These are phyloP conservation scores for Chelidonichthys spinosus DNA, from an alignment of 2,797 vertebrate genomes.

Conservation along the genomic window DNA sequence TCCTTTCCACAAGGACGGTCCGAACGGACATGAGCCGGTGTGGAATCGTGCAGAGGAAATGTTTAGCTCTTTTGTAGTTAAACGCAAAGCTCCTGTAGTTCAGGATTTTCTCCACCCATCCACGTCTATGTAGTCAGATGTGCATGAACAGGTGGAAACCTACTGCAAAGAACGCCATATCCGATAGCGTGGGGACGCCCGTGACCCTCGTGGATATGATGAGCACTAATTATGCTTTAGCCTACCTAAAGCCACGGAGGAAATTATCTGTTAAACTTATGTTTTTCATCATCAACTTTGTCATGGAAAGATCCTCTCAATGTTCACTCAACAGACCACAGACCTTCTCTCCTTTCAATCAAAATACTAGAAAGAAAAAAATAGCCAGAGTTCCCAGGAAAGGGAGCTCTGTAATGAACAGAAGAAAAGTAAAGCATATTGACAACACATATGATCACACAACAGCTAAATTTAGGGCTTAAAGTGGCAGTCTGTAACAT, in stretches of 20 bases:
- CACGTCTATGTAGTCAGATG: background rate
- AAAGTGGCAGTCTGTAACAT: too few species aligned
- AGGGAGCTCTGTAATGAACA: background rate
- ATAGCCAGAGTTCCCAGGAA: background rate
- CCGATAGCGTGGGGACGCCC: background rate
- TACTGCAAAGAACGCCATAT: background rate
- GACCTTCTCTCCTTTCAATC: constrained; percentile 6
- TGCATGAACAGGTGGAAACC: background rate
- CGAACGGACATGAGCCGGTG: background rate
- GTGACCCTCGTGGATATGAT: background rate
- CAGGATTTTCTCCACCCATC: background rate
- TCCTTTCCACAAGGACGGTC: background rate
- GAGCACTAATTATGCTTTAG: background rate
- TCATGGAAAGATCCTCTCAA: background rate
- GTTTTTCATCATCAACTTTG: background rate
- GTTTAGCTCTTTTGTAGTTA: background rate
- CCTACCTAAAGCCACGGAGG: background rate
- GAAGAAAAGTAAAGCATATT: background rate
- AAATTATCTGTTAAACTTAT: constrained; percentile 9
- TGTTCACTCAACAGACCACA: background rate
- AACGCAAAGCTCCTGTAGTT: background rate
- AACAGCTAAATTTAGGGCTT: background rate
- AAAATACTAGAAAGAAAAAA: background rate
- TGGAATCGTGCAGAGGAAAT: background rate
- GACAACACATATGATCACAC: background rate